phyloP scores from a whole-genome alignment of 2,888 invertebrate genomes.

The Xiphydria camelus region DNA sequence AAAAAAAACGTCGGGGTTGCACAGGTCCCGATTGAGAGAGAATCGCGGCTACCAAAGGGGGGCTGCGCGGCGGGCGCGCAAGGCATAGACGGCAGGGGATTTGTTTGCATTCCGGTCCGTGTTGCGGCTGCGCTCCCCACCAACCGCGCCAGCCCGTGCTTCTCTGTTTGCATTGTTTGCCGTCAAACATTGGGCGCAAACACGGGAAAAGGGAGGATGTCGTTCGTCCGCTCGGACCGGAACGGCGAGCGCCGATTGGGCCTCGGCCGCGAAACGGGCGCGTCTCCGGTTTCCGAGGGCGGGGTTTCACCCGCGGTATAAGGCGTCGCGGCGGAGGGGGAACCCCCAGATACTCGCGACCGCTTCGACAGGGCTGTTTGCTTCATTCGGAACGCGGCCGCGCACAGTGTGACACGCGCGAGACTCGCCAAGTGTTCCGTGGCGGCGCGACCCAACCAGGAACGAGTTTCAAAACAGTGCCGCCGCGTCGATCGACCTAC shows the following conservation, averaged over 20 bases:
- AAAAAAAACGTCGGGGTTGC: too few relatives aligned
- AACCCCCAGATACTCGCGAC: constrained; percentile 34
- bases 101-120: constrained; percentile 42
- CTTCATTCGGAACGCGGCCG: too few relatives aligned
- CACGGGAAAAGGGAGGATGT: constrained; percentile 24
- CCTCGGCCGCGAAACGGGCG: too few relatives aligned
- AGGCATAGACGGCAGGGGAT: constrained; percentile 27
- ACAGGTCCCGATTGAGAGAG: not conserved
- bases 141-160: constrained; percentile 16
- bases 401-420: too few relatives aligned
- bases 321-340: constrained; percentile 28
- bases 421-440: too few relatives aligned
- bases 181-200: constrained; percentile 53
- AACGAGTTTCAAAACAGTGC: too few relatives aligned
- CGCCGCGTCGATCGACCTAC: too few relatives aligned
- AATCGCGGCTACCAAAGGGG: not conserved
- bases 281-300: constrained; percentile 20
- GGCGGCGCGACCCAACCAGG: too few relatives aligned
- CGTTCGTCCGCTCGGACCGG: not conserved
- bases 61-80: constrained; percentile 3
- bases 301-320: constrained; percentile 30
- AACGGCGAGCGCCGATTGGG: constrained; percentile 18
- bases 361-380: constrained; percentile 27
- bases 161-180: constrained; percentile 50
- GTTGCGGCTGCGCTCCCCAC: constrained; percentile 50